Base-by-base conservation (phyloP, 2,113 vertebrate genomes). In the Nannobrachium achirus region DNA sequence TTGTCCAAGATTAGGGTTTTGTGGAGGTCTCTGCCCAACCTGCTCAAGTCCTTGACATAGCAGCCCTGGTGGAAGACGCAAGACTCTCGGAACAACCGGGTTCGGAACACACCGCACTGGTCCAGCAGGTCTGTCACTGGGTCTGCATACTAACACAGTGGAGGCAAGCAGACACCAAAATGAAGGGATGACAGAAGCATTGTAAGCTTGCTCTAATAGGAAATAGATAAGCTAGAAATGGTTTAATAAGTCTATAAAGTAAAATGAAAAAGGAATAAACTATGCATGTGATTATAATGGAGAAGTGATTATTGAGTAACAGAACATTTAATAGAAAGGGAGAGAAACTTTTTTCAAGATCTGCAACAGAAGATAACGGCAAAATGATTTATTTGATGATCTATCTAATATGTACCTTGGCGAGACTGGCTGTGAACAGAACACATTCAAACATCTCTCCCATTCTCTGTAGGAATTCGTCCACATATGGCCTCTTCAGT, bases 21-120 rank as follows among this genome's bases (percentile, higher is more conserved):
- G 86, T 92, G 87, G 45, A 96, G 93, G 57, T 95, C 93, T 59
- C 95, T 83, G 16, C 95, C 95, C 69, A 96, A 84, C 16, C 92
- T 92, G 84, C 95, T 96, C 76, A 96, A 86, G 80, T 96, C 95
- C 86, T 96, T 96, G 55, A 96, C 95, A 0, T 96, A 96, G 84
- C 94, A 96, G 65, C 95, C 95, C 81, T 95, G 95, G 78, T 96
- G 95, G 87, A 95, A 96, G n/a, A 96, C 95, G 13, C 95, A 96
- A 6, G 95, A 95, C 75, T 96, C 95, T 19, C 95, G 93, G 87
- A 96, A 96, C 0, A 96, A 89, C 56, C 95, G 94, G 53, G 94
- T 52, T 73, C 94, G 89, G 82, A 96, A 96, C 33, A 96, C 93
- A 0, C 94, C 92, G 18, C 90, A 86, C 39, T 91, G 91, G 71